Percentiles rank a stretch among this genome's conserved stretches.
These are phyloP conservation scores for Trigoniulus corallinus DNA, from an alignment of 1,140 invertebrate species.

Conservation along the genomic window DNA sequence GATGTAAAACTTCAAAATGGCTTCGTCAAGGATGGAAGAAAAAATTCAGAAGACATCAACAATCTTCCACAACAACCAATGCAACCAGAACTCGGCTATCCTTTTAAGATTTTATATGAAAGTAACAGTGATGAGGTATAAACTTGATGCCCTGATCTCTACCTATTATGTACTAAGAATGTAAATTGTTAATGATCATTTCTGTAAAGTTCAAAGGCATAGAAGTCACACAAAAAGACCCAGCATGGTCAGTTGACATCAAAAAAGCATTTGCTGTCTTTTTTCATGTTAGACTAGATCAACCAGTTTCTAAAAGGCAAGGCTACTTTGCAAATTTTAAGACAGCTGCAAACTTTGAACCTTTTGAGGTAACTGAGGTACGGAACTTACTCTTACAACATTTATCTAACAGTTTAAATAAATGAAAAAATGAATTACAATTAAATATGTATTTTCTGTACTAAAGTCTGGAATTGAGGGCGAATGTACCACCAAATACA, in stretches of 20 bases:
- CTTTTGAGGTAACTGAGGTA: not conserved
- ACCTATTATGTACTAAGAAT: not conserved
- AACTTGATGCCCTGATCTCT: not conserved
- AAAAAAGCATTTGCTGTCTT: not conserved
- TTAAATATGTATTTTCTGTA: no score
- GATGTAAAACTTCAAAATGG: no score
- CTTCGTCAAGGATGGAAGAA: no score
- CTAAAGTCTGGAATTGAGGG: not conserved
- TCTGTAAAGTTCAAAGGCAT: not conserved
- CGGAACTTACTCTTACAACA: not conserved
- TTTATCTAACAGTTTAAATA: not conserved
- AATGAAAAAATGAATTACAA: no score
- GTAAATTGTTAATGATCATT: not conserved
- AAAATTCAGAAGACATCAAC: no score
- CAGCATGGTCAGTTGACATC: not conserved
- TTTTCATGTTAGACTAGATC: not conserved
- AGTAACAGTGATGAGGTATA: not conserved
- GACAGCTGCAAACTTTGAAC: not conserved
- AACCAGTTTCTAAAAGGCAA: not conserved
- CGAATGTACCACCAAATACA: not conserved
- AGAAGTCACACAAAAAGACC: not conserved
- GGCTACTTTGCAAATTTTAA: not conserved
- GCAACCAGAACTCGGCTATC: not conserved
- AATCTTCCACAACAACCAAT: not conserved
- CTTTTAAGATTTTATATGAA: not conserved